Evolutionary conservation across 2,888 invertebrate genomes (phyloP).

Genomic region (Drosophila gaucha): DNA sequence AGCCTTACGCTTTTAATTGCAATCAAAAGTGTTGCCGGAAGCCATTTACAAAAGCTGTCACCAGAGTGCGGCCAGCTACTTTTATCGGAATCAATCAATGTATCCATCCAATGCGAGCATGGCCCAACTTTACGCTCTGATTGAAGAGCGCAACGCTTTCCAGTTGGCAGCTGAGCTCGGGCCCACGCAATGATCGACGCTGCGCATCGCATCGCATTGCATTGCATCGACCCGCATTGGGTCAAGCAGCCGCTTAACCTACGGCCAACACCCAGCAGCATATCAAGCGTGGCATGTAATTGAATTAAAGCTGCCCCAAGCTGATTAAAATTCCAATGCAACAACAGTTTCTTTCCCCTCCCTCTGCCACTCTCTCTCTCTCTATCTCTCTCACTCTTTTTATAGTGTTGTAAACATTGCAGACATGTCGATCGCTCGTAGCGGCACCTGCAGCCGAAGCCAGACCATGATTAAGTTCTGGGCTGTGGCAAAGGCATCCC

Average conservation of each 20-base stretch:
- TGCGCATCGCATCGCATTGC: too few species aligned
- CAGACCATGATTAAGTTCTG: conserved; percentile 38
- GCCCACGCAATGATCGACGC: conserved; percentile 24
- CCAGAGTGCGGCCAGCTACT: conserved; percentile 52
- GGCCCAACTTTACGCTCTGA: conserved; percentile 68
- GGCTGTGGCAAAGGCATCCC: conserved; percentile 22
- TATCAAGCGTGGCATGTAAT: conserved; percentile 78
- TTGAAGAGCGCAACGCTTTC: conserved; percentile 45
- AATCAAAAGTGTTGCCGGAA: conserved; percentile 80
- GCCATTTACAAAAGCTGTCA: conserved; percentile 79
- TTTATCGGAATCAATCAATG: conserved; percentile 76
- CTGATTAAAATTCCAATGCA: conserved; percentile 77
- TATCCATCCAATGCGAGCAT: conserved; percentile 22
- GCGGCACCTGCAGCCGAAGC: conserved; percentile 61
- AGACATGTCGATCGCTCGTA: conserved; percentile 62
- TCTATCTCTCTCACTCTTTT: background rate
- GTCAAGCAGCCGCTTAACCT: conserved; percentile 52
- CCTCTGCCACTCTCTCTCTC: background rate
- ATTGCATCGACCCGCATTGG: conserved; percentile 47
- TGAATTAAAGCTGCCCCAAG: conserved; percentile 67
- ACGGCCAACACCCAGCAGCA: conserved; percentile 43
- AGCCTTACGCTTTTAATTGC: conserved; percentile 72
- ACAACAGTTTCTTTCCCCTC: conserved; percentile 5
- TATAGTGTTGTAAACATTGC: conserved; percentile 49
- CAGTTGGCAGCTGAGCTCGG: background rate